phyloP scores from a whole-genome alignment of 2,113 vertebrate genomes.

The Narcine bancroftii region DNA sequence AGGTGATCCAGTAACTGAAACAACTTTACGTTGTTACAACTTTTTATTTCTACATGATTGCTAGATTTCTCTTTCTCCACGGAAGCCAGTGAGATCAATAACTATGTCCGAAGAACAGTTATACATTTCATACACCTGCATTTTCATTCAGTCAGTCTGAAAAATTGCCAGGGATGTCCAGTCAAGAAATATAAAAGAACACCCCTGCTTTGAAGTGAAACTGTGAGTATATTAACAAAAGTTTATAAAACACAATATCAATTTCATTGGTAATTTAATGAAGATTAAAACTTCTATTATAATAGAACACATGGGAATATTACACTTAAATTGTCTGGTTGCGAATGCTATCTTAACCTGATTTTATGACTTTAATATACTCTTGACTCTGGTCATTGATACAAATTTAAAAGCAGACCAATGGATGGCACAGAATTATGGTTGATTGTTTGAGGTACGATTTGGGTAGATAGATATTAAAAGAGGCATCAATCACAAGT shows the following conservation, averaged over 20 bases:
- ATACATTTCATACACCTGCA: not conserved
- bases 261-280: not conserved
- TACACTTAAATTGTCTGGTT: not conserved
- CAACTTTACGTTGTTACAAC: not conserved
- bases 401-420: not conserved
- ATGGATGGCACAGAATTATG: no score
- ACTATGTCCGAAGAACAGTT: not conserved
- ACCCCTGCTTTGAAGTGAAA: not conserved
- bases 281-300: not conserved
- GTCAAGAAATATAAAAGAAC: not conserved
- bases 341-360: not conserved
- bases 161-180: not conserved
- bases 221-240: not conserved
- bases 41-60: not conserved
- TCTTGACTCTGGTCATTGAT: not conserved
- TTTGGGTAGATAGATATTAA: not conserved
- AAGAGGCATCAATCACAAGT: not conserved
- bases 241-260: not conserved
- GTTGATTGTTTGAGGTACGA: no score
- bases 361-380: conserved; percentile 16
- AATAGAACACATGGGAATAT: not conserved
- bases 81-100: not conserved
- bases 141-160: not conserved
- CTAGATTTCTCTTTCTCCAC: no score
- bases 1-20: no score